Percentiles rank a stretch among this genome's conserved stretches.
Evolutionary conservation across 2,113 vertebrate genomes (phyloP).

Genomic region (Podarcis cretensis): DNA sequence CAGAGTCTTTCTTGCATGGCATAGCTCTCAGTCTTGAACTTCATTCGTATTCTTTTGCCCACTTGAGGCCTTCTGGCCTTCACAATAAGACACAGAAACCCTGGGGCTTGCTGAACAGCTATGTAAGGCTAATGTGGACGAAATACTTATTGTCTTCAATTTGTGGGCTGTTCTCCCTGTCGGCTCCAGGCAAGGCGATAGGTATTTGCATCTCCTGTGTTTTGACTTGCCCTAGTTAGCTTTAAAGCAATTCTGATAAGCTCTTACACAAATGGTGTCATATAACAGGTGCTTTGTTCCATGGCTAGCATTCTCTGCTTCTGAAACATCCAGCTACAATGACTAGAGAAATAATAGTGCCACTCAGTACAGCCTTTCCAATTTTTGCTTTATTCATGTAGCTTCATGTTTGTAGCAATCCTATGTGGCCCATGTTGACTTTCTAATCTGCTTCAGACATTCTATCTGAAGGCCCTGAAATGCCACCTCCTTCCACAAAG

Average conservation of each 20-base stretch:
- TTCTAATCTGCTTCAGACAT: background rate
- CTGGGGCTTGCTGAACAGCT: background rate
- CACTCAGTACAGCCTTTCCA: background rate
- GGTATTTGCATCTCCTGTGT: background rate
- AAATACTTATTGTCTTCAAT: background rate
- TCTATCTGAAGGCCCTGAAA: background rate
- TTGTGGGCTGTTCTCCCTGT: background rate
- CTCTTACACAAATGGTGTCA: background rate
- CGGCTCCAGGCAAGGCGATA: background rate
- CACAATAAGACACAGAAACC: rapidly evolving
- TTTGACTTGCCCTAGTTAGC: background rate
- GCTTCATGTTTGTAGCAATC: background rate
- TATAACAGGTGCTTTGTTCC: background rate
- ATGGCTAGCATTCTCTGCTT: background rate
- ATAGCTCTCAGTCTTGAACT: background rate
- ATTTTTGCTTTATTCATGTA: background rate
- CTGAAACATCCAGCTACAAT: background rate
- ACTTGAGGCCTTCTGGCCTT: rapidly evolving
- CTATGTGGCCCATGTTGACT: too few relatives aligned
- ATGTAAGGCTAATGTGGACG: rapidly evolving
- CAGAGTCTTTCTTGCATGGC: rapidly evolving
- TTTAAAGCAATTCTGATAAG: background rate
- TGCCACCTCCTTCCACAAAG: background rate
- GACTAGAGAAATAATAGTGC: background rate
- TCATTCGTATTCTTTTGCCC: rapidly evolving